Percentiles rank a stretch among this genome's conserved stretches.
These are phyloP conservation scores for Catonia carolina DNA, from an alignment of 2,888 invertebrate genomes.

Conservation along the genomic window DNA sequence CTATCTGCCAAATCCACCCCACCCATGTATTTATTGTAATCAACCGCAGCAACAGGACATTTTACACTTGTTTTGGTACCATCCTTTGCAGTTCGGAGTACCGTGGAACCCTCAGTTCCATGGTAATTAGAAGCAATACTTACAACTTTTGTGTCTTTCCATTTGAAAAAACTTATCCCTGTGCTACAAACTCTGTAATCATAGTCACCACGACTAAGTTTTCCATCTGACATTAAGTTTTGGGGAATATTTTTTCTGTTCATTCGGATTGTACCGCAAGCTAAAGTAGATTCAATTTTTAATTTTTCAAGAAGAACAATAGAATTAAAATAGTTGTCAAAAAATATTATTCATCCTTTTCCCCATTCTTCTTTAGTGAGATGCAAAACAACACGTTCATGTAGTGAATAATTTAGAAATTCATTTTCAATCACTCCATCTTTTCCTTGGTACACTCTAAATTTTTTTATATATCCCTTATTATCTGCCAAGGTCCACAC, in stretches of 20 bases:
- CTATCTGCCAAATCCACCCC: conserved; percentile 37
- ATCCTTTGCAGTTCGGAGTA: conserved; percentile 30
- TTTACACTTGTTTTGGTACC: conserved; percentile 31
- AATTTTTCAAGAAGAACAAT: conserved; percentile 24
- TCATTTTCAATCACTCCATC: conserved; percentile 22
- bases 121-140: conserved; percentile 11
- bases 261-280: conserved; percentile 25
- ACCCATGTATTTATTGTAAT: too few species aligned
- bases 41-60: too few species aligned
- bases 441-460: conserved; percentile 17
- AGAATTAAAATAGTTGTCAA: conserved; percentile 29
- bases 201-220: conserved; percentile 30
- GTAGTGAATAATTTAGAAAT: conserved; percentile 23
- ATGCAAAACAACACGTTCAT: conserved; percentile 25
- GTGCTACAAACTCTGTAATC: conserved; percentile 25
- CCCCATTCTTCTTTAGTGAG: too few species aligned
- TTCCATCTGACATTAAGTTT: conserved; percentile 2
- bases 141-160: conserved; percentile 26
- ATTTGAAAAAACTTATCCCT: conserved; percentile 24
- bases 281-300: conserved; percentile 19
- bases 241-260: conserved; percentile 21
- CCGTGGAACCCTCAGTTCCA: neutral
- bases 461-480: conserved; percentile 6
- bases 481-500: conserved; percentile 24
- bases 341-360: conserved; percentile 18